Evolutionary conservation across 2,797 vertebrate genomes (phyloP), one percentile per base, ranked within the genome.

Genomic region (Bryconaethiops microstoma): DNA sequence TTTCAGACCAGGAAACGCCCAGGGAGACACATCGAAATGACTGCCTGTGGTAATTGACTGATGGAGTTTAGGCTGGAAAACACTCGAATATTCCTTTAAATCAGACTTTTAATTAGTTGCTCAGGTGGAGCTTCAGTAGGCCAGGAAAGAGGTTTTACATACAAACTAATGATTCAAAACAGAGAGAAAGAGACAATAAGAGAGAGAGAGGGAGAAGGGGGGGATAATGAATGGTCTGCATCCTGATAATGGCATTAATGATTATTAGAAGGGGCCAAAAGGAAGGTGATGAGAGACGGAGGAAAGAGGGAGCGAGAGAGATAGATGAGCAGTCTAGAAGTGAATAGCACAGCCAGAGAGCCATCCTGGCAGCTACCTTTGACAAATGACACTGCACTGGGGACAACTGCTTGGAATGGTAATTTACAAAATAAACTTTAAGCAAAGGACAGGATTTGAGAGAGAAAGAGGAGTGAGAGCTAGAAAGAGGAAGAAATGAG

Each of bases 191-290:
- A 63, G 29, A 29, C 29, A 29, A 29, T 29, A 29, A 29, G 29
- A 29, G 29, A 29, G 29, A 29, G 29, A 29, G 23, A 60, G 55
- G 42, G 35, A 63, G 69, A 52, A 76, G 72, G 10, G 42, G 80
- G 29, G 74, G 10, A 83, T 88, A 90, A 94, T 93, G 90, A 92
- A 92, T 91, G 81, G 73, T 88, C 76, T 86, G 88, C 84, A 86
- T 91, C 89, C 88, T 85, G 89, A 92, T 90, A 91, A 93, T 91
- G 86, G 83, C 87, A 87, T 90, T 90, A 92, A 91, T 92, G 89
- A 93, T 92, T 92, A 91, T 92, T 90, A 93, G 87, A 85, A 87
- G 90, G 87, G 91, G 75, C 86, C 57, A 76, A 87, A 86, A 87
- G 86, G 87, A 91, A 83, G 84, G 85, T 87, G 83, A 88, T 87